These are phyloP conservation scores for Aphidius gifuensis DNA, from an alignment of 1,140 invertebrate genomes.

Conservation along the genomic window DNA sequence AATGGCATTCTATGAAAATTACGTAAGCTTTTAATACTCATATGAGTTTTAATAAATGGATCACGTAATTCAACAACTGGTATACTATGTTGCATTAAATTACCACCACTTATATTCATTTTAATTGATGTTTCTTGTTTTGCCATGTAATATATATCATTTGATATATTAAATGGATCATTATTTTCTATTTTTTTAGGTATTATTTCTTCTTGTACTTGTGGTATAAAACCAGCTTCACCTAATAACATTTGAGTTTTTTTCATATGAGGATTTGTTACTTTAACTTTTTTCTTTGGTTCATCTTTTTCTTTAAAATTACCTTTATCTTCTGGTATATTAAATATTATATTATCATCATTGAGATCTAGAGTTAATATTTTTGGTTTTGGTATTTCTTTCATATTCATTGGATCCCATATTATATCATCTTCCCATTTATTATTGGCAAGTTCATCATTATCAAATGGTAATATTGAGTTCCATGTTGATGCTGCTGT, in stretches of 20 bases:
- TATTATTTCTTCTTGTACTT: conserved; percentile 84
- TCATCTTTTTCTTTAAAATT: conserved; percentile 70
- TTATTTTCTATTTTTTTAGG: conserved; percentile 85
- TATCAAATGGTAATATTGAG: conserved; percentile 96
- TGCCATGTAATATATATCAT: conserved; percentile 93
- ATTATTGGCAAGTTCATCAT: conserved; percentile 91
- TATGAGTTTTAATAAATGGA: conserved; percentile 93
- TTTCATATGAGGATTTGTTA: conserved; percentile 89
- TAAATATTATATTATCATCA: conserved; percentile 96
- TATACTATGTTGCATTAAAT: conserved; percentile 93
- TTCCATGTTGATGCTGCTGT: conserved; percentile 86
- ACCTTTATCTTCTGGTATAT: conserved; percentile 92
- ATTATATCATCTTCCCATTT: conserved; percentile 97
- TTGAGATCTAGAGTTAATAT: conserved; percentile 95
- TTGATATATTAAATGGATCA: conserved; percentile 98
- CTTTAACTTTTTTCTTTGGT: conserved; percentile 81
- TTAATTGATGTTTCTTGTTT: conserved; percentile 76
- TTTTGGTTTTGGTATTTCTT: conserved; percentile 85
- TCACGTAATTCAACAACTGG: conserved; percentile 91
- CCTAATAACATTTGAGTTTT: conserved; percentile 95
- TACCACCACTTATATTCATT: conserved; percentile 76
- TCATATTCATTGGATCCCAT: conserved; percentile 92
- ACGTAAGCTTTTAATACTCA: conserved; percentile 78
- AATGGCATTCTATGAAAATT: conserved; percentile 92
- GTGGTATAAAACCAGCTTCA: conserved; percentile 93